Conservation (phyloP, 2,888 invertebrate genomes). For the Epinotia brunnichana region DNA sequence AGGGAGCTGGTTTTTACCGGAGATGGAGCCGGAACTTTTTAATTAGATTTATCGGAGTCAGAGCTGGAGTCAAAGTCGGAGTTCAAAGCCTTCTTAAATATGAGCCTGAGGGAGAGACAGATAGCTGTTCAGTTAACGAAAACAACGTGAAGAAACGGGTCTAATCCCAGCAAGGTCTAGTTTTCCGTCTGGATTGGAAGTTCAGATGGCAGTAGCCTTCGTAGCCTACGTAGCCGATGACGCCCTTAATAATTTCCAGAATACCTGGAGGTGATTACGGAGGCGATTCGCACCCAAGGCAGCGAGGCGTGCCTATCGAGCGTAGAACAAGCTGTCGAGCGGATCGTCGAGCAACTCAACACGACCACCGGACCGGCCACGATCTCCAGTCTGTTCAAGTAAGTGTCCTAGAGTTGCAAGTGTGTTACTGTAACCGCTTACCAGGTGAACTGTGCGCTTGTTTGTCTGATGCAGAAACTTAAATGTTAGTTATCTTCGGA, state of each 20-base stretch:
- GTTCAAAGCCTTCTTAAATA: too few species aligned
- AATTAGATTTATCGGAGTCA: too few species aligned
- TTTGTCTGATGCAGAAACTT: neutral
- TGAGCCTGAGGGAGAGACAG: too few species aligned
- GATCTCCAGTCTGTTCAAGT: slow-evolving; percentile 77
- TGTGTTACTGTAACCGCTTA: too few species aligned
- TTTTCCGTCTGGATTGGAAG: too few species aligned
- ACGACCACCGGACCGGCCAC: slow-evolving; percentile 56
- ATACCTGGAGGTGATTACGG: slow-evolving; percentile 80
- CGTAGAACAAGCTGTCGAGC: slow-evolving; percentile 67
- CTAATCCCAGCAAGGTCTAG: too few species aligned
- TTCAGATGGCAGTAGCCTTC: too few species aligned
- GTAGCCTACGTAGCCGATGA: neutral
- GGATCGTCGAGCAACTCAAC: slow-evolving; percentile 61
- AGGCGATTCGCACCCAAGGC: slow-evolving; percentile 71
- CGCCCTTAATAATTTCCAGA: slow-evolving; percentile 67
- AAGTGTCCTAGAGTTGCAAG: slow-evolving; percentile 42
- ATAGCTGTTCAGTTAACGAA: too few species aligned
- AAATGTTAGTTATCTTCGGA: too few species aligned
- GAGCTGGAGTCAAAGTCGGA: too few species aligned
- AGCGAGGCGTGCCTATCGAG: slow-evolving; percentile 68
- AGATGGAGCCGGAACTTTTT: too few species aligned
- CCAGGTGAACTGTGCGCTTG: neutral
- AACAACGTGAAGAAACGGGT: too few species aligned
- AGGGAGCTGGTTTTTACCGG: neutral